A percentile compares a stretch with the other conserved stretches of the same genome.
Evolutionary conservation across 2,797 vertebrate genomes (phyloP).

Genomic region (Hephaestus fuliginosus): DNA sequence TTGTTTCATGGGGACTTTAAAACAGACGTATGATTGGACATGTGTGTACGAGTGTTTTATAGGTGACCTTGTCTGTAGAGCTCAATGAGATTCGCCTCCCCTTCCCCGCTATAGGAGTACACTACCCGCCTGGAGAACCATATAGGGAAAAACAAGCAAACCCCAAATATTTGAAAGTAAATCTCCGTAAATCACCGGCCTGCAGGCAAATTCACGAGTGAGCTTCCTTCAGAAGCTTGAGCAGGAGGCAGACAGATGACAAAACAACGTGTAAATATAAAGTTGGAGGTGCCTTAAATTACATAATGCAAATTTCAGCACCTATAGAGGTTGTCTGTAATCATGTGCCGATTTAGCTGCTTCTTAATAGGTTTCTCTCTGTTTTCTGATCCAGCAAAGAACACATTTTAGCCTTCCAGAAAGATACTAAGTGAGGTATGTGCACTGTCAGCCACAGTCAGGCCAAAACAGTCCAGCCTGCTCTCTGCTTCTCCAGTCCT

Average conservation of each 20-base stretch:
- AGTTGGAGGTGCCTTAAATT: neutral
- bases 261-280: neutral
- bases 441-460: constrained; percentile 49
- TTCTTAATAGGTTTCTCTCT: constrained; percentile 48
- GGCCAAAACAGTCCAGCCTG: constrained; percentile 27
- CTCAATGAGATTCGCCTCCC: neutral
- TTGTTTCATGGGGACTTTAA: neutral
- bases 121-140: neutral
- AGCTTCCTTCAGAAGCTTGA: constrained; percentile 11
- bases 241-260: constrained; percentile 1
- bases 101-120: neutral
- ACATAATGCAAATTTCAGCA: neutral
- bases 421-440: constrained; percentile 64
- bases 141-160: constrained; percentile 14
- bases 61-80: neutral
- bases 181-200: constrained; percentile 21
- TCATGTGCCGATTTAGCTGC: neutral
- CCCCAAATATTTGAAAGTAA: constrained; percentile 35
- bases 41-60: neutral
- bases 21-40: neutral
- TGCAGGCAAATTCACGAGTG: constrained; percentile 33
- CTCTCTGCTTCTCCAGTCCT: constrained; percentile 27
- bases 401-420: constrained; percentile 42
- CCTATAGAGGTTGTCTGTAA: neutral
- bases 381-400: constrained; percentile 59